Evolutionary conservation across 2,888 invertebrate species (phyloP).

Genomic region (Dendrolimus houi): DNA sequence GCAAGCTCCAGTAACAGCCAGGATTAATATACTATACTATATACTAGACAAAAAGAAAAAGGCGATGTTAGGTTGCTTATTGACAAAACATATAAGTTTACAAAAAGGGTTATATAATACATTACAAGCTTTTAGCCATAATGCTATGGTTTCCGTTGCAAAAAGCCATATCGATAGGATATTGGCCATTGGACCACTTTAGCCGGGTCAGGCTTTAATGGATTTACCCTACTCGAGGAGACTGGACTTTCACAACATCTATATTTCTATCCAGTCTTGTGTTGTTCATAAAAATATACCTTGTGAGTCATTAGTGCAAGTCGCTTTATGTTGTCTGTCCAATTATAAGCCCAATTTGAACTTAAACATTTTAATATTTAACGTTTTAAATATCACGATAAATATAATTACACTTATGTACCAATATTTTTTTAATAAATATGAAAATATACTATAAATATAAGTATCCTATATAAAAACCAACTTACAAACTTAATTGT

Average conservation of each 20-base stretch:
- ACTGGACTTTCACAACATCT: background rate
- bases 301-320: background rate
- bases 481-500: background rate
- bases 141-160: slow-evolving; percentile 12
- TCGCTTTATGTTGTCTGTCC: background rate
- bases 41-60: too few species aligned
- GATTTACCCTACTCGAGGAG: background rate
- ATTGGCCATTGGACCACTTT: slow-evolving; percentile 27
- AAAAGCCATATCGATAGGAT: slow-evolving; percentile 20
- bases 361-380: background rate
- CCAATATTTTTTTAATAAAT: background rate
- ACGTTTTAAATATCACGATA: too few species aligned
- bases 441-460: background rate
- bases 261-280: background rate
- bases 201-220: slow-evolving; percentile 5
- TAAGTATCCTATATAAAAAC: background rate
- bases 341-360: background rate
- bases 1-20: too few species aligned
- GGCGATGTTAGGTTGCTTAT: too few species aligned
- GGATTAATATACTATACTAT: too few species aligned
- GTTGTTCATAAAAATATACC: background rate
- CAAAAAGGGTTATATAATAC: background rate
- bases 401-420: too few species aligned
- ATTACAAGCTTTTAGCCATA: background rate
- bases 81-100: background rate